Base-by-base conservation (phyloP, 2,797 vertebrate species). In the Phaenicophaeus curvirostris region DNA sequence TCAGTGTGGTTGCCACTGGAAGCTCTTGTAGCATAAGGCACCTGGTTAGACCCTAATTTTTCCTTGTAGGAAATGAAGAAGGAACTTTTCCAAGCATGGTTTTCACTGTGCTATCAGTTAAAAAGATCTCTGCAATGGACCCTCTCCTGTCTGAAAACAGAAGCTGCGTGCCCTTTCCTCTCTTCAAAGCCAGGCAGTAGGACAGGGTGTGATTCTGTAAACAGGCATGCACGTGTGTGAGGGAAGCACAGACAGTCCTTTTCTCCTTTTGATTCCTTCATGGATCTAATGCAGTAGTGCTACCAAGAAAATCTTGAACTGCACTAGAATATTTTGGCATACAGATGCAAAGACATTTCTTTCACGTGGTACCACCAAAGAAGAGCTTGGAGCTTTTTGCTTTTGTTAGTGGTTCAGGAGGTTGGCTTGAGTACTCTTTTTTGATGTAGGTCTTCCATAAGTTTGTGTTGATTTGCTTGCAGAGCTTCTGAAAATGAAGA, bases 201-300 rank as follows among this genome's bases (percentile, higher is more conserved):
- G 55, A 17, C 63, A 39, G 57, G 75, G 39, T 20, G 19, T 14
- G 6, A 3, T 18, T n/a, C 41, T n/a, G 39, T 37, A 25, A 44
- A 51, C 15, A 48, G 58, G 35, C 1, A 0, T 41, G n/a, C 51
- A 12, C 0, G 2, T 12, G 17, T 37, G 16, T 61, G 71, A 41
- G 31, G 31, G 54, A 68, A 24, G 50, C 58, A 12, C 23, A 31
- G n/a, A 20, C 13, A 6, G 17, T n/a, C 21, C 16, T 17, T 42
- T 62, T 58, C 30, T 2, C 11, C 8, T 59, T 61, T 57, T 51
- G 16, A 55, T 31, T 35, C 39, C 44, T 42, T n/a, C 28, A 12
- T 27, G 13, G 17, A 18, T 71, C 39, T 69, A n/a, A 28, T 9
- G 6, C 15, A 37, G 17, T 15, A 65, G 12, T 6, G 23, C 55